These are phyloP conservation scores for Okapia johnstoni DNA, from an alignment of 2,113 vertebrate genomes.

Conservation along the genomic window DNA sequence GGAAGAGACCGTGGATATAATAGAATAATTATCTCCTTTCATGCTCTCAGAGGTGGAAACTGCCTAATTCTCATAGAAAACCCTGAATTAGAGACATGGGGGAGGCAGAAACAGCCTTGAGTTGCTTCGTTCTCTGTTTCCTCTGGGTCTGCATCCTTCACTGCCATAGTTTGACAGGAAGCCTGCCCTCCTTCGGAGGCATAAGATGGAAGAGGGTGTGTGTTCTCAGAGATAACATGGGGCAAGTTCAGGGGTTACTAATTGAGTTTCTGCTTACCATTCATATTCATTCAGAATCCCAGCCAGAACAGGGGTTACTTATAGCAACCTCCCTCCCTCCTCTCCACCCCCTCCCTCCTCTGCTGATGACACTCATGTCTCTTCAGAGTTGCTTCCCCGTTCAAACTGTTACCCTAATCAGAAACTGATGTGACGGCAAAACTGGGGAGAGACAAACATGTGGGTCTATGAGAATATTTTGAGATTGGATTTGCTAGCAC, in stretches of 20 bases:
- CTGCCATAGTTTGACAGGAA: not conserved
- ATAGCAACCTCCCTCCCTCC: not conserved
- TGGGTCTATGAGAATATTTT: not conserved
- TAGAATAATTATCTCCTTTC: not conserved
- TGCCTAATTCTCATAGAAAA: not conserved
- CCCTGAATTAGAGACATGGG: not conserved
- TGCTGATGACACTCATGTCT: not conserved
- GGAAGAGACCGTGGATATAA: not conserved
- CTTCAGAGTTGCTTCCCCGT: not conserved
- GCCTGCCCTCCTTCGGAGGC: not conserved
- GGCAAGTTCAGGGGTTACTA: constrained; percentile 76
- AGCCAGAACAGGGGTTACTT: constrained; percentile 47
- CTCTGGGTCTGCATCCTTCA: not conserved
- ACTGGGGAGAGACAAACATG: not conserved
- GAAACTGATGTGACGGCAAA: not conserved
- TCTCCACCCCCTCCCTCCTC: not conserved
- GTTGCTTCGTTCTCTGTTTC: not conserved
- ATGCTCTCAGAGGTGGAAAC: not conserved
- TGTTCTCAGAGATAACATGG: constrained; percentile 67
- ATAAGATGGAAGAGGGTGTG: not conserved
- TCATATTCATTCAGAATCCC: constrained; percentile 45
- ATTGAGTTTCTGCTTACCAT: constrained; percentile 75
- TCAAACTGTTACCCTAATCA: not conserved
- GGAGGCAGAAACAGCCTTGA: not conserved
- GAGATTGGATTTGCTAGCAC: not conserved